Evolutionary conservation across 1,140 invertebrate species (phyloP), one percentile per base, ranked within the genome.

Genomic region (Mycetomoellerius zeteki): DNA sequence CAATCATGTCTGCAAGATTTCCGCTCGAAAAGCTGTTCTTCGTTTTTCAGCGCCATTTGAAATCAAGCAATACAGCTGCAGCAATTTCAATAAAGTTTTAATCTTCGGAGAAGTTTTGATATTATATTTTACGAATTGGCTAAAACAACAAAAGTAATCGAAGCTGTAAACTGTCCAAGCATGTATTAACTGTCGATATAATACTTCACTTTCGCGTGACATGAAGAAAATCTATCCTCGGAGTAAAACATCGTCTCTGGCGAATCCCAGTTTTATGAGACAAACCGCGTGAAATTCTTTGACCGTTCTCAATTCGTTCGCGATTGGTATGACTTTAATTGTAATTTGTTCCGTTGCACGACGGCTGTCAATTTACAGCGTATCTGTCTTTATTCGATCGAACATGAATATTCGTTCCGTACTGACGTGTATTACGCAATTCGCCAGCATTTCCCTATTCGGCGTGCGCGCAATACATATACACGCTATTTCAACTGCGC

Each of bases 311-410:
- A 33, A 50, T 30, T 50, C 24, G 27, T 84, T 62, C 27, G 24
- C 27, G 24, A 37, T 69, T 16, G 33, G 10, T 52, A 54, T 73
- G 69, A 60, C 80, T 73, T 62, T 84, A 84, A 84, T 84, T 75
- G 69, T 50, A 54, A 73, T 82, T 73, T 60, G 27, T 27, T 84
- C 8, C 14, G 43, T 37, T 24, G 54, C 24, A 60, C 14, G 69
- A 62, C 19, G 19, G 54, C 37, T 50, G 54, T 75, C 80, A 84
- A 60, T 84, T 73, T 60, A 33, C 47, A 33, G n/a, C 54, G 6
- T 19, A 37, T 64, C 50, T 19, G 54, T 33, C 69, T 50, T 75
- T 50, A 84, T 75, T 75, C 54, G 80, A 62, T 84, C 27, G 58
- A 24, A 5, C 54, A 33, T 14, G 52, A 73, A 73, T 54, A 33